A percentile compares a stretch with the other conserved stretches of the same genome.
These are phyloP conservation scores for Tadarida brasiliensis DNA, from an alignment of 2,797 vertebrate genomes.

Conservation along the genomic window DNA sequence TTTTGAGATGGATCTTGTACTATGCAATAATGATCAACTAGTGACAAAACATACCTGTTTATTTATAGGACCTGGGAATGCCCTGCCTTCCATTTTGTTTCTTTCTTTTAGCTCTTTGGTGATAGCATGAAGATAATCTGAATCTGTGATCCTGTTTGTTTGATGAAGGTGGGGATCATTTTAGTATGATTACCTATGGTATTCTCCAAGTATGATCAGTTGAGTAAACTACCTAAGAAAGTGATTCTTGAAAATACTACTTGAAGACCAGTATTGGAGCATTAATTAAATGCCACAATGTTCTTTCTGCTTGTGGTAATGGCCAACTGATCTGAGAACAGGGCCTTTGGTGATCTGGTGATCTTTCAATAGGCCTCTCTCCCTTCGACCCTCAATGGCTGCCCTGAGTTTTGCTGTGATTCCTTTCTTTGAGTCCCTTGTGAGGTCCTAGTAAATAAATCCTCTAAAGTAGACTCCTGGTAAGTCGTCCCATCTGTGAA, in stretches of 20 bases:
- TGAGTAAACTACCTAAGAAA: constrained; percentile 19
- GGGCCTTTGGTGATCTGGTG: neutral
- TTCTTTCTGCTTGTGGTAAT: neutral
- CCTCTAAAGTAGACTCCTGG: constrained; percentile 29
- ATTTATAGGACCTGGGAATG: neutral
- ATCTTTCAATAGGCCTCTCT: neutral
- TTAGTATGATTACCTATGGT: neutral
- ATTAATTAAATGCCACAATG: neutral
- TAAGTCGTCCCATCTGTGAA: neutral
- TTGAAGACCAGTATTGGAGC: neutral
- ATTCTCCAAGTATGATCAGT: neutral
- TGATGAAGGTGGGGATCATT: constrained; percentile 43
- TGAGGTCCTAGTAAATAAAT: constrained; percentile 53
- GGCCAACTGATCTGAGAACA: neutral
- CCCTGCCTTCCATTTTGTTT: neutral
- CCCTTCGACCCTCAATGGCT: neutral
- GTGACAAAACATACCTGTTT: neutral
- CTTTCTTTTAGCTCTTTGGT: constrained; percentile 23
- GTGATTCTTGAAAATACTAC: constrained; percentile 1
- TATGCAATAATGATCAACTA: neutral
- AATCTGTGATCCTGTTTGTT: constrained; percentile 20
- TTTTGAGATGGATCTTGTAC: neutral
- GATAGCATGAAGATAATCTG: neutral
- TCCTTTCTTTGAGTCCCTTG: constrained; percentile 20
- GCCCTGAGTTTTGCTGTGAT: constrained; percentile 41